Evolutionary conservation across 2,888 invertebrate genomes (phyloP).

Genomic region (Xylota sylvarum): DNA sequence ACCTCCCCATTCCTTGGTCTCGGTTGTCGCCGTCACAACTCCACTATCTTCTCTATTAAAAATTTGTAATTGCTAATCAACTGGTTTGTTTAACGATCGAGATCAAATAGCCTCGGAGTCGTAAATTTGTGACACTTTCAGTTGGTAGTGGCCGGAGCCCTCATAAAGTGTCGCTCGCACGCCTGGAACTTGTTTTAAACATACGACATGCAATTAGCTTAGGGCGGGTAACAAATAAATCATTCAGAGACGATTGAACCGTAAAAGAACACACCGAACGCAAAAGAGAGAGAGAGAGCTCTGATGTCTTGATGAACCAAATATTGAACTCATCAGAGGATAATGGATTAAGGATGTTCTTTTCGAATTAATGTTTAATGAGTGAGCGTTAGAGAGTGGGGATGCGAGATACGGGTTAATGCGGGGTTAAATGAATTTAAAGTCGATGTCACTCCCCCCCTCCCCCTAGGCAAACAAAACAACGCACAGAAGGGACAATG

Average conservation of each 20-base stretch:
- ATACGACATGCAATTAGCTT: conserved; percentile 64
- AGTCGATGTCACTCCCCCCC: conserved; percentile 39
- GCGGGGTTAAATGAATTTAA: conserved; percentile 75
- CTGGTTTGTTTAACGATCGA: conserved; percentile 74
- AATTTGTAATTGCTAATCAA: conserved; percentile 76
- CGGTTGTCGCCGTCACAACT: background rate
- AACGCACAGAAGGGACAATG: conserved; percentile 6
- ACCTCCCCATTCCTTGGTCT: background rate
- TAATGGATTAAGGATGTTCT: conserved; percentile 75
- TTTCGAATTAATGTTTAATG: conserved; percentile 68
- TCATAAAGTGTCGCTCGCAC: conserved; percentile 38
- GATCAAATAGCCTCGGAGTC: conserved; percentile 62
- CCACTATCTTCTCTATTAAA: conserved; percentile 60
- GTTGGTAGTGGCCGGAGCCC: conserved; percentile 32
- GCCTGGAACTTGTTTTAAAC: conserved; percentile 47
- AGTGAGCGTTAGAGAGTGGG: conserved; percentile 3
- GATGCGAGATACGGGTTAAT: conserved; percentile 62
- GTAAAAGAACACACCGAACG: conserved; percentile 49
- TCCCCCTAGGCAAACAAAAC: background rate
- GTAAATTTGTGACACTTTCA: conserved; percentile 74
- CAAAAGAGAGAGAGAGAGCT: conserved; percentile 31
- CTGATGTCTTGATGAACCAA: conserved; percentile 56
- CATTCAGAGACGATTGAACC: conserved; percentile 68
- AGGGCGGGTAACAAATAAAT: conserved; percentile 67
- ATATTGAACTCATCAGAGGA: conserved; percentile 42